These are phyloP conservation scores for Ophion ventricosus DNA, from an alignment of 2,888 invertebrate genomes.

Conservation along the genomic window DNA sequence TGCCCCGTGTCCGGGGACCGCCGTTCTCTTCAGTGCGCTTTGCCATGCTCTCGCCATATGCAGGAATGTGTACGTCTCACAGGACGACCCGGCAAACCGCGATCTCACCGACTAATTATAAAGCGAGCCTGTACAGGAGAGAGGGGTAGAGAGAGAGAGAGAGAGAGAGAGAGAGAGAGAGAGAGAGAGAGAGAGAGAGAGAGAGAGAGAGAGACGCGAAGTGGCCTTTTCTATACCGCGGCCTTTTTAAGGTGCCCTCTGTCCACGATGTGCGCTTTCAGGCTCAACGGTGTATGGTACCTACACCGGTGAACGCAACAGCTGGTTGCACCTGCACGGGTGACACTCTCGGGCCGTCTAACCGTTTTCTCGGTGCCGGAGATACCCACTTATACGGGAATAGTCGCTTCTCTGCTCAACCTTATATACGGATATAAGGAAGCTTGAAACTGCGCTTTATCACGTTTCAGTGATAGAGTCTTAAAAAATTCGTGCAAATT, in stretches of 20 bases:
- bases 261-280: conserved; percentile 39
- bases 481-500: not conserved
- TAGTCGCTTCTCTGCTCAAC: conserved; percentile 28
- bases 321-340: conserved; percentile 65
- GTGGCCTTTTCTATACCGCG: conserved; percentile 60
- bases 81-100: conserved; percentile 46
- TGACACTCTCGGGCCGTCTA: conserved; percentile 66
- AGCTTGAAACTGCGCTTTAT: conserved; percentile 22
- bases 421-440: conserved; percentile 44
- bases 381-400: conserved; percentile 61
- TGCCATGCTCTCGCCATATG: conserved; percentile 40
- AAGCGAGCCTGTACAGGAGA: conserved; percentile 29
- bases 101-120: conserved; percentile 63
- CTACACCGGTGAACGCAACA: conserved; percentile 43
- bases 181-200: not conserved
- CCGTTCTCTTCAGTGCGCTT: conserved; percentile 24
- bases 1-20: conserved; percentile 21
- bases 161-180: conserved; percentile 4
- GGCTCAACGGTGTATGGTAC: conserved; percentile 8
- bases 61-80: conserved; percentile 58
- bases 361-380: conserved; percentile 52
- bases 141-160: not conserved
- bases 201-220: conserved; percentile 23
- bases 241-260: conserved; percentile 60
- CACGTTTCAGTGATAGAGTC: not conserved